Evolutionary conservation across 2,888 invertebrate species (phyloP), one percentile per base, ranked within the genome.

Genomic region (Amphipoea lucens): DNA sequence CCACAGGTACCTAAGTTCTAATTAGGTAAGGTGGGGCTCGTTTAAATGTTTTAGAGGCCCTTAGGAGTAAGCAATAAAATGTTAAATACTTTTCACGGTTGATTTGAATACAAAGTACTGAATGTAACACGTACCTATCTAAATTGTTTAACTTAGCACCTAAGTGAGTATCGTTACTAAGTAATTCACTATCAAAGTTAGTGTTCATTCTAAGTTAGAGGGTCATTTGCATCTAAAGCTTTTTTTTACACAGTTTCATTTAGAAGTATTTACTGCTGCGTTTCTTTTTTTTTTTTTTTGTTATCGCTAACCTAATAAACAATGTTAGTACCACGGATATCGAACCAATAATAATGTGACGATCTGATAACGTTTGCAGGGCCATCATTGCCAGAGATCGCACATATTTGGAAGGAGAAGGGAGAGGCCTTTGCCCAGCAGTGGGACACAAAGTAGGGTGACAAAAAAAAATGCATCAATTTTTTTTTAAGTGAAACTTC

Each of bases 81-180:
- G 78, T 82, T 74, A 77, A 77, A 79, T 78, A 85, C 79, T 82
- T 87, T 87, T 84, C 71, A 77, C 78, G 62, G 79, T 84, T 84
- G 69, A 84, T 82, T 77, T 79, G 77, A 74, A 87, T 85, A 87
- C 74, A 81, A 74, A 78, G 74, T 78, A n/a, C 48, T 66, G 65
- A 62, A 74, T 63, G n/a, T 62, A 48, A 57, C 57, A 67, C 65
- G 57, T 73, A 76, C 14, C 60, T 54, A 48, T 72, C 9, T 51
- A 23, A 73, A 83, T 75, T 68, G 63, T 82, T 85, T 63, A 60
- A 63, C 20, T 62, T 36, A 45, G 40, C 36, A 63, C 14, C 45
- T 45, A 45, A 73, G 57, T 48, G 51, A 62, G 60, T 68, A 57
- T 54, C 4, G 54, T 23, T 36, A 6, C 14, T 62, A 54, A 63